Evolutionary conservation across 2,888 invertebrate species (phyloP), one percentile per base, ranked within the genome.

Genomic region (Volucella inflata): DNA sequence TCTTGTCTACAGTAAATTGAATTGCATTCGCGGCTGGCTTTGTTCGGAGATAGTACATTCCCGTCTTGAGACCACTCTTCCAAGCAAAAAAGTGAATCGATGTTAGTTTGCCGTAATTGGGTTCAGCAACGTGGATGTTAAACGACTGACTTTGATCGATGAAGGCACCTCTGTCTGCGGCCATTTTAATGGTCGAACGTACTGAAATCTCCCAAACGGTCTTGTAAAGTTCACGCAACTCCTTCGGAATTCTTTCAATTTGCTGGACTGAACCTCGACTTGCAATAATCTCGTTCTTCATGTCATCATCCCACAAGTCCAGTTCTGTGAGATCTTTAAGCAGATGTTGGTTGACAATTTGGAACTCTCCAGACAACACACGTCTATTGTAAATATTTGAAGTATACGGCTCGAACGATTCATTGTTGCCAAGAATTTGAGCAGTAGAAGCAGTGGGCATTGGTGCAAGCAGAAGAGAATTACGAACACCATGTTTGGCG

Each of bases 401-500:
- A 0, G 99, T 99, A 92, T 99, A 99, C 0, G 99, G 98, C 92
- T 99, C 99, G 90, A 99, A 96, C 0, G 98, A 97, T 92, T 99
- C 99, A 91, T 99, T 99, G 91, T 99, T 99, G 16, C 99, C 99
- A 55, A 99, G 94, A 90, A 99, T 99, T 93, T 99, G 99, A 2
- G 99, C 99, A 0, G 99, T 99, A 0, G 99, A 98, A 9, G 99
- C 99, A 6, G 99, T 99, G 0, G 99, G 99, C 99, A 99, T 99
- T 0, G 99, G 99, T 0, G 99, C 99, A 87, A 99, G 88, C 17
- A 99, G 93, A 38, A 99, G 93, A 2, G 98, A 98, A 93, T 99
- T 99, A 75, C 99, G 94, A 0, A 99, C 93, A 10, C 99, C 99
- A 92, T 97, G 94, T 92, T 96, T 94, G 0, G 96, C 95, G 88